A percentile compares a stretch with the other conserved stretches of the same genome.
phyloP scores from a whole-genome alignment of 2,888 invertebrate genomes.

The Atethmia centrago region DNA sequence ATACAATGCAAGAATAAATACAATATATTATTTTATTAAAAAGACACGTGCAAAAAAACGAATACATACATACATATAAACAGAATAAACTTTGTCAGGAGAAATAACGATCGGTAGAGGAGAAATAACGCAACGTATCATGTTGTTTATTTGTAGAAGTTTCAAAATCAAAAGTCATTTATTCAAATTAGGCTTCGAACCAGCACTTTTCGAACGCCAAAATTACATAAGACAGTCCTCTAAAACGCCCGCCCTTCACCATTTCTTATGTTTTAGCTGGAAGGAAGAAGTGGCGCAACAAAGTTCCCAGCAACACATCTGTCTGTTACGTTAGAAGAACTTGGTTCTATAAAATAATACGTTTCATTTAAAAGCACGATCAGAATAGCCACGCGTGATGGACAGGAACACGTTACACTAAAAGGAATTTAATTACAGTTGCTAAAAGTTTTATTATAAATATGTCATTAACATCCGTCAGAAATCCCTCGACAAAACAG shows the following conservation, averaged over 20 bases:
- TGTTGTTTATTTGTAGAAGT: not conserved
- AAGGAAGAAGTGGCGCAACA: not conserved
- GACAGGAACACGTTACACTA: slow-evolving; percentile 16
- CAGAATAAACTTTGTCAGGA: no score
- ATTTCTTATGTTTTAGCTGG: no score
- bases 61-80: no score
- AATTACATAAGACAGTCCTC: not conserved
- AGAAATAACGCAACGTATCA: no score
- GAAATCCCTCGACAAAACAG: not conserved
- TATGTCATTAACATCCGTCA: slow-evolving; percentile 2
- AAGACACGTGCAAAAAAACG: no score
- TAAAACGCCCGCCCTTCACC: not conserved
- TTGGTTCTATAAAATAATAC: not conserved
- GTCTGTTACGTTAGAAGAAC: not conserved
- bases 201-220: not conserved
- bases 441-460: slow-evolving; percentile 39
- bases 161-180: not conserved
- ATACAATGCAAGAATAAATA: no score
- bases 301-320: not conserved
- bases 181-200: not conserved
- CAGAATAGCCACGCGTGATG: not conserved
- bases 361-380: not conserved
- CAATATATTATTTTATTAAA: no score
- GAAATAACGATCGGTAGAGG: no score
- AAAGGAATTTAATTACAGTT: slow-evolving; percentile 44